Percentiles rank a stretch among this genome's conserved stretches.
Conservation (phyloP, 1,140 invertebrate genomes). For the Zaprionus gabonicus region DNA sequence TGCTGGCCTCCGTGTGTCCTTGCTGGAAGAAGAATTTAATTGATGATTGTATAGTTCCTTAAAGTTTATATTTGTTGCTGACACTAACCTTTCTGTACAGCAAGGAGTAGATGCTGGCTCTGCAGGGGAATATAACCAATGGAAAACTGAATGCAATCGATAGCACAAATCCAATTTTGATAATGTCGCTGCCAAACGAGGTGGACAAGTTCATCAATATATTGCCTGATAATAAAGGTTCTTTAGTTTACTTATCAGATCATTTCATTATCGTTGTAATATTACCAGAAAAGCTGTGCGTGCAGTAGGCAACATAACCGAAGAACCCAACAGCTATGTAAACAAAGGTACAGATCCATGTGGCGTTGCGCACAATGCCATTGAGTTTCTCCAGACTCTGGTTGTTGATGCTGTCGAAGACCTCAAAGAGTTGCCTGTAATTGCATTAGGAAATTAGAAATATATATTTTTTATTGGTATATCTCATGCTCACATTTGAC, state of each 20-base stretch:
- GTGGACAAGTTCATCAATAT: conserved; percentile 94
- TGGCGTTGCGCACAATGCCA: conserved; percentile 92
- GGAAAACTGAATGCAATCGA: conserved; percentile 98
- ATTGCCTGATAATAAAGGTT: conserved; percentile 88
- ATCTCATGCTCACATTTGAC: conserved; percentile 92
- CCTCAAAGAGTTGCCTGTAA: conserved; percentile 95
- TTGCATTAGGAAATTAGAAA: neutral
- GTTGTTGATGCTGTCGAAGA: conserved; percentile 95
- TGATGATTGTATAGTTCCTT: neutral
- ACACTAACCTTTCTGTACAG: conserved; percentile 91
- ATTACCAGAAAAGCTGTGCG: conserved; percentile 92
- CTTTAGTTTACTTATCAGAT: neutral
- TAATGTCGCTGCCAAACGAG: conserved; percentile 92
- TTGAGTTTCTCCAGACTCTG: conserved; percentile 96
- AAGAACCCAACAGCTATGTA: conserved; percentile 96
- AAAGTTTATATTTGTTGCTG: neutral
- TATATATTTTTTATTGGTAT: neutral
- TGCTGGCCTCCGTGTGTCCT: conserved; percentile 82
- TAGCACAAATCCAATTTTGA: conserved; percentile 97
- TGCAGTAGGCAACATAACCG: conserved; percentile 96
- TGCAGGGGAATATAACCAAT: conserved; percentile 97
- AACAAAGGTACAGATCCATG: conserved; percentile 96
- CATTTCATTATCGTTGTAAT: neutral
- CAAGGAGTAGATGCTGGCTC: conserved; percentile 96
- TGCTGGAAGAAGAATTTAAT: conserved; percentile 46